Conservation (phyloP, 2,888 invertebrate genomes). For the Tenthredo scrophulariae region DNA sequence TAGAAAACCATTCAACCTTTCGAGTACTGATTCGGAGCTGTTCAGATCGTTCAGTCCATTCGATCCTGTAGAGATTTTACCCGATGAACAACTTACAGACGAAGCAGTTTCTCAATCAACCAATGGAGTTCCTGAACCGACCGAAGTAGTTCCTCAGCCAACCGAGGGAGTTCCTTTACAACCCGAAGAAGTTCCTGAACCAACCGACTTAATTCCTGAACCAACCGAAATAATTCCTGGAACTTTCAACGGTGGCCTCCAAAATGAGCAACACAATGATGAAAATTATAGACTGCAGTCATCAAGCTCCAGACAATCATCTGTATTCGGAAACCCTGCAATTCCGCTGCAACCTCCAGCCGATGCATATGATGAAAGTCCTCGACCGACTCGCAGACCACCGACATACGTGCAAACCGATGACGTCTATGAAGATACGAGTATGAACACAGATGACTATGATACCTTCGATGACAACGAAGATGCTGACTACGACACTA, state of each 20-base stretch:
- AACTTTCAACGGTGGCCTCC: neutral
- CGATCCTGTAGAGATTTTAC: slow-evolving; percentile 46
- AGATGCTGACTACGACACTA: slow-evolving; percentile 75
- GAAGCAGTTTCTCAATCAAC: neutral
- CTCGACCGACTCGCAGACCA: neutral
- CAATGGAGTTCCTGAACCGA: neutral
- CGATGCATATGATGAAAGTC: neutral
- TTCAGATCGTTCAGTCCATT: slow-evolving; percentile 70
- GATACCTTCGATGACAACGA: slow-evolving; percentile 78
- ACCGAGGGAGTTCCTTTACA: neutral
- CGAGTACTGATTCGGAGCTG: slow-evolving; percentile 65
- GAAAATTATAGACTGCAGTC: neutral
- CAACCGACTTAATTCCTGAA: neutral
- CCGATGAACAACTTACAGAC: slow-evolving; percentile 13
- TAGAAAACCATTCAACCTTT: slow-evolving; percentile 73
- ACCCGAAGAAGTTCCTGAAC: neutral
- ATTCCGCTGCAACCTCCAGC: neutral
- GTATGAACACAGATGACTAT: slow-evolving; percentile 56
- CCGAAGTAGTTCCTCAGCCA: neutral
- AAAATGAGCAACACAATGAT: neutral
- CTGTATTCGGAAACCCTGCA: neutral
- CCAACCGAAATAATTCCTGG: neutral
- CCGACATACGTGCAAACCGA: neutral
- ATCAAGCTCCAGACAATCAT: slow-evolving; percentile 27
- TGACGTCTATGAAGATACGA: neutral